These are phyloP conservation scores for Archilochus colubris DNA, from an alignment of 2,113 vertebrate species.

Conservation along the genomic window DNA sequence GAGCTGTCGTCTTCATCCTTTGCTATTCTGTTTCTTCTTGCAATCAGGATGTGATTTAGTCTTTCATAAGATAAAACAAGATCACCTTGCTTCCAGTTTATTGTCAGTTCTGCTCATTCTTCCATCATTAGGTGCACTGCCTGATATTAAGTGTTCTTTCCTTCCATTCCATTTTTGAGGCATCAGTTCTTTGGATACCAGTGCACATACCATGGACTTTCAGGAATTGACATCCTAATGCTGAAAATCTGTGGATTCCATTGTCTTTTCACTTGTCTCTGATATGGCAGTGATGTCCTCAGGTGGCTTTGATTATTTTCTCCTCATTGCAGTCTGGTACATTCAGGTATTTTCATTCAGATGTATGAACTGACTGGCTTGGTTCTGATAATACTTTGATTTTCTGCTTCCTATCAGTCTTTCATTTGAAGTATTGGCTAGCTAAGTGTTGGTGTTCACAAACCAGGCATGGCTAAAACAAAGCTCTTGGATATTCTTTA, in stretches of 20 bases:
- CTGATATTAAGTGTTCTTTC: neutral
- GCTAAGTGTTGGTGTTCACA: neutral
- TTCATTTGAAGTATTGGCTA: neutral
- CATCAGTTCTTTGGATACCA: neutral
- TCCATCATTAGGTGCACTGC: fast-evolving
- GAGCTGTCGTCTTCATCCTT: neutral
- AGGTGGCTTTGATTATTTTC: neutral
- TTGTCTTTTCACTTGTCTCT: neutral
- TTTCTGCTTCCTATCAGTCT: neutral
- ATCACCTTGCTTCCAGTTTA: neutral
- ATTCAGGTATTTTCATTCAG: neutral
- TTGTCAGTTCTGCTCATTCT: neutral
- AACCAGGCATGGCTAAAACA: neutral
- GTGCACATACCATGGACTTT: neutral
- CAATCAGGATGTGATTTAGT: neutral
- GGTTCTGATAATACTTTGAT: neutral
- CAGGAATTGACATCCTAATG: neutral
- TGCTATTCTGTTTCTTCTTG: neutral
- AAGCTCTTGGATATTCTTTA: neutral
- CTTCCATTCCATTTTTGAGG: neutral
- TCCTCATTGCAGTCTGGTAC: neutral
- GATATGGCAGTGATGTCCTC: neutral
- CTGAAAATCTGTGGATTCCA: neutral
- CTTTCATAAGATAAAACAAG: neutral
- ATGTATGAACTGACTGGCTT: neutral